Percentiles rank a stretch among this genome's conserved stretches.
Evolutionary conservation across 2,797 vertebrate genomes (phyloP).

Genomic region (Thripadectes ignobilis): DNA sequence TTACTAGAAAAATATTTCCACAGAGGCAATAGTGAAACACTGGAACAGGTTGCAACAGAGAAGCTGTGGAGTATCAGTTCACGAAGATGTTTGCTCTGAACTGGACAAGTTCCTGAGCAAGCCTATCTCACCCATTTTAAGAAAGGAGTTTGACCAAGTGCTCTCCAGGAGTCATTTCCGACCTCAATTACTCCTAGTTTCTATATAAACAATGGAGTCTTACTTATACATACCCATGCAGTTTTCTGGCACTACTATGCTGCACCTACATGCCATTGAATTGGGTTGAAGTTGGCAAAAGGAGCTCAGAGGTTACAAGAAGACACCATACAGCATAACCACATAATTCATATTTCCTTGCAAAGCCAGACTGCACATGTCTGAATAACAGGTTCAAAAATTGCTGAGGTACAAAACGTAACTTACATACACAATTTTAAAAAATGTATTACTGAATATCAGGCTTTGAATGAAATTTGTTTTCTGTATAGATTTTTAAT

Average conservation of each 20-base stretch:
- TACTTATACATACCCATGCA: rapidly evolving
- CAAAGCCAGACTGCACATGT: background rate
- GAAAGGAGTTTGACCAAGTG: background rate
- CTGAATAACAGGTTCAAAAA: background rate
- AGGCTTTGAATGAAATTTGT: background rate
- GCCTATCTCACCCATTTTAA: background rate
- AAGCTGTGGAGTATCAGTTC: background rate
- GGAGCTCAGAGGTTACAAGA: background rate
- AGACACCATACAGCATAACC: background rate
- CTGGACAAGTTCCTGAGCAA: background rate
- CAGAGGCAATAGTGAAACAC: background rate
- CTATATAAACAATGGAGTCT: background rate
- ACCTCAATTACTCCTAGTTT: background rate
- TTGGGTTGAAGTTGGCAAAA: background rate
- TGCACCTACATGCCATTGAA: background rate
- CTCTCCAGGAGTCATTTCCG: background rate
- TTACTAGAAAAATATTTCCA: background rate
- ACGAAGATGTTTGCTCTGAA: background rate
- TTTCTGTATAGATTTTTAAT: background rate
- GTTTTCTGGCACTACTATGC: background rate
- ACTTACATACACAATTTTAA: background rate
- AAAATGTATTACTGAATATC: background rate
- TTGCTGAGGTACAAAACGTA: background rate
- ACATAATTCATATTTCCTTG: background rate
- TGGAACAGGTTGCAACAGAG: background rate